A percentile compares a stretch with the other conserved stretches of the same genome.
phyloP scores from a whole-genome alignment of 2,888 invertebrate species.

The Malacosoma neustria region DNA sequence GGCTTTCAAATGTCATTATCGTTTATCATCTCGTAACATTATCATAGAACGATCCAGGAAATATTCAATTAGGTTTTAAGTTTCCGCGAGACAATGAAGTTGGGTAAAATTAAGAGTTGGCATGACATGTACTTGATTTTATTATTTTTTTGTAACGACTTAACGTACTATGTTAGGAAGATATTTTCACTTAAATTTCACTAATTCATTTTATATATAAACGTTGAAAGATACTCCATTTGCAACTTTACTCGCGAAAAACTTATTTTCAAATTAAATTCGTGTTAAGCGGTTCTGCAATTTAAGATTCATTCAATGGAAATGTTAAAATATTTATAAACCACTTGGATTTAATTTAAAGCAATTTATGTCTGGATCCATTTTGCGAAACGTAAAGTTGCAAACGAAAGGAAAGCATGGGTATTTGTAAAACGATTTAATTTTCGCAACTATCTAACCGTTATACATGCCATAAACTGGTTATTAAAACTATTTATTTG shows the following conservation, averaged over 20 bases:
- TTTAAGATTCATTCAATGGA: neutral
- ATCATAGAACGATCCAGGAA: constrained; percentile 27
- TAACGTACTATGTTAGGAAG: constrained; percentile 51
- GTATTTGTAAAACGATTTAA: constrained; percentile 25
- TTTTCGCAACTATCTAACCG: constrained; percentile 29
- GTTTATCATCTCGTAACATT: constrained; percentile 30
- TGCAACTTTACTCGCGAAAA: constrained; percentile 27
- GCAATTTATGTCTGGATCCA: neutral
- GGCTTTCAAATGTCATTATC: constrained; percentile 32
- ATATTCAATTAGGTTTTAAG: constrained; percentile 36
- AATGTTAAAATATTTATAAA: neutral
- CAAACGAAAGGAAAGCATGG: constrained; percentile 35
- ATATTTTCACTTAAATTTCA: constrained; percentile 27
- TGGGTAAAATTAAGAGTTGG: constrained; percentile 28
- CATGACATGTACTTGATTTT: constrained; percentile 43
- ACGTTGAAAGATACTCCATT: constrained; percentile 31
- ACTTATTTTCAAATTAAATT: neutral
- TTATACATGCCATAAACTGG: constrained; percentile 25
- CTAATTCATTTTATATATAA: constrained; percentile 33
- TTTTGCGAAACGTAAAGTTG: constrained; percentile 22
- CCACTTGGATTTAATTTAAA: constrained; percentile 2
- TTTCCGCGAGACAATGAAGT: constrained; percentile 22
- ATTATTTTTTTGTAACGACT: constrained; percentile 56
- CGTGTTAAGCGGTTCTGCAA: neutral
- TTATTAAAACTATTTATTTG: constrained; percentile 25